A percentile compares a stretch with the other conserved stretches of the same genome.
These are phyloP conservation scores for Eulemur coronatus DNA, from an alignment of 2,797 vertebrate species.

Conservation along the genomic window DNA sequence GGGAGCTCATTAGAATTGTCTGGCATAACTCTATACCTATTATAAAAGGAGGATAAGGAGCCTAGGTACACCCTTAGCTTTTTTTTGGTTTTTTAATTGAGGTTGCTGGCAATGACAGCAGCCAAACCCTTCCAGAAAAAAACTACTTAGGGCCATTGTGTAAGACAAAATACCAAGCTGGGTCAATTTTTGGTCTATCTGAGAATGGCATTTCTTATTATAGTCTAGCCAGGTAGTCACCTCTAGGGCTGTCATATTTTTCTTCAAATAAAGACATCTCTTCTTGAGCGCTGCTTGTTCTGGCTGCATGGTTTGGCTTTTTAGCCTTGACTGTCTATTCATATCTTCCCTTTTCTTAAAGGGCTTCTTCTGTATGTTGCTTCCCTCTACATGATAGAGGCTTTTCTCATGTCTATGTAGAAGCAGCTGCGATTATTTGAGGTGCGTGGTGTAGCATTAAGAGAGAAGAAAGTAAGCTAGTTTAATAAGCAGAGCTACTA, in stretches of 20 bases:
- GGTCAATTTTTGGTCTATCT: not conserved
- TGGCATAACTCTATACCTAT: not conserved
- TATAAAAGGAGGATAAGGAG: not conserved
- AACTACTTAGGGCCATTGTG: not conserved
- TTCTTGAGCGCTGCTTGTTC: not conserved
- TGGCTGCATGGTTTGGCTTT: not conserved
- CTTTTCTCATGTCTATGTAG: not conserved
- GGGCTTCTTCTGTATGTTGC: not conserved
- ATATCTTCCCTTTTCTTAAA: not conserved
- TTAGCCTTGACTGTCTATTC: not conserved
- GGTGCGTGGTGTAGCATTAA: not conserved
- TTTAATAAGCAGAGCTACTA: constrained; percentile 1
- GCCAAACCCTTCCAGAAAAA: not conserved
- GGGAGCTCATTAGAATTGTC: not conserved
- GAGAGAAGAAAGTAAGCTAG: not conserved
- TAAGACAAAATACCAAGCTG: not conserved
- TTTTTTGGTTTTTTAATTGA: not conserved
- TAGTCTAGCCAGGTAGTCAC: not conserved
- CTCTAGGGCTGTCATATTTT: not conserved
- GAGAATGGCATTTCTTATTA: not conserved
- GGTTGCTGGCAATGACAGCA: not conserved
- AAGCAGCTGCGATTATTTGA: not conserved
- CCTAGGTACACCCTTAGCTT: not conserved
- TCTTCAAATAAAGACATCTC: not conserved
- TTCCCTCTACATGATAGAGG: not conserved